Evolutionary conservation across 2,888 invertebrate species (phyloP).

Genomic region (Dysmachus trigonus): DNA sequence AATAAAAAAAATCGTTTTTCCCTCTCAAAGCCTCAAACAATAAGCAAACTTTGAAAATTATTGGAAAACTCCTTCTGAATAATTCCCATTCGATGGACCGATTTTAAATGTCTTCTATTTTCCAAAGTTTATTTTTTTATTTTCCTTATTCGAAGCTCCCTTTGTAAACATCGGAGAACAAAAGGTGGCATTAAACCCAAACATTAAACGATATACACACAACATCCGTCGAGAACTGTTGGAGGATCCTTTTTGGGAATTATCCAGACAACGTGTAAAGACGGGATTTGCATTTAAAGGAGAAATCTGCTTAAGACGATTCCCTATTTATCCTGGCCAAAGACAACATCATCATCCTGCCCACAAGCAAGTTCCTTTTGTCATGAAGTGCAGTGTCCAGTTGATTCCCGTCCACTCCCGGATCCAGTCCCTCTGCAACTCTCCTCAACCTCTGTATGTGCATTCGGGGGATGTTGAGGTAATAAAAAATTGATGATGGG

Average conservation of each 20-base stretch:
- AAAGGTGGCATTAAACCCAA: slow-evolving; percentile 28
- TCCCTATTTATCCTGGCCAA: slow-evolving; percentile 29
- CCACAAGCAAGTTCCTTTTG: slow-evolving; percentile 16
- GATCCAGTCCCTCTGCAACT: neutral
- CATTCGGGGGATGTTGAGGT: neutral
- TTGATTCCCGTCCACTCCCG: neutral
- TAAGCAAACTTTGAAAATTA: neutral
- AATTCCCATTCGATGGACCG: neutral
- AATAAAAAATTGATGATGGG: slow-evolving; percentile 48
- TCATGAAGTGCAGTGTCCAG: slow-evolving; percentile 32
- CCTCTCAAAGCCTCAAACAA: neutral
- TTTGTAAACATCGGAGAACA: neutral
- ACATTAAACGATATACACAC: slow-evolving; percentile 29
- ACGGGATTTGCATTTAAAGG: slow-evolving; percentile 34
- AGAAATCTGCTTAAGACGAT: slow-evolving; percentile 36
- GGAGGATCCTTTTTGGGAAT: slow-evolving; percentile 4
- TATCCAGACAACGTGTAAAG: slow-evolving; percentile 17
- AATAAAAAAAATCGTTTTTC: neutral
- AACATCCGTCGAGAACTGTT: neutral
- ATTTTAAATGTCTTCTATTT: neutral
- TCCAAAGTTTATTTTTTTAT: neutral
- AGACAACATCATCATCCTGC: neutral
- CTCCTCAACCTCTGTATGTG: neutral
- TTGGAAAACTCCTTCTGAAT: neutral
- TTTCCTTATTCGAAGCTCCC: neutral